Base-by-base conservation (phyloP, 2,888 invertebrate genomes). In the Spodoptera picta region DNA sequence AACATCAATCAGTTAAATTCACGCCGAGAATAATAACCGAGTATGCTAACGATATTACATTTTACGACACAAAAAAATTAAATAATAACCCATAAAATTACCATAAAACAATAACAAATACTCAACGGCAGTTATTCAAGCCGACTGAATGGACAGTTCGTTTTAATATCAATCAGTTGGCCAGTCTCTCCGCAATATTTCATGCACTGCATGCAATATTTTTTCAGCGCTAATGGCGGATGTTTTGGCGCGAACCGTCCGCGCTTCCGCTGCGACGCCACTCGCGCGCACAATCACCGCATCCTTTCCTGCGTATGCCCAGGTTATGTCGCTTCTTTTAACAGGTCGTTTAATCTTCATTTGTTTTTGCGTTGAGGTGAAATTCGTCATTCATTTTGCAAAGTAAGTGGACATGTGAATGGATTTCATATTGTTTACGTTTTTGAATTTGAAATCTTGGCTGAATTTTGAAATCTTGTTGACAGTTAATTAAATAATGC, bases 161-260 rank as follows among this genome's bases (percentile, higher is more conserved):
- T 74, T 78, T 79, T 74, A 80, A 79, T 73, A 77, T 77, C 73
- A 75, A 75, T 80, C 77, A 77, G 61, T 36, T 60, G 55, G 58
- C 57, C 61, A 65, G 77, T 73, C 69, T 61, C 55, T 51, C 67
- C 70, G 63, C 65, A 50, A 79, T 80, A 80, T 68, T 60, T 86
- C 82, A 82, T 69, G 63, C 60, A 58, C 73, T 69, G 73, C 79
- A 80, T 84, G 83, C 80, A 82, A 85, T 88, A 83, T 87, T 86
- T 88, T 87, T 88, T 83, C 84, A 82, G 76, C 72, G 65, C 72
- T 80, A 83, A 84, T 82, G 81, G 81, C 83, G 85, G 81, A 84
- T 83, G 86, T 85, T 87, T 86, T 84, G 85, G 83, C 85, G 87
- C 83, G 82, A 86, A 86, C 82, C 81, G 87, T 81, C 78, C 67